Evolutionary conservation across 35 echinoderm and acorn worm species (phyloP), one percentile per base, ranked within the genome.

Genomic region (Lytechinus variegatus): DNA sequence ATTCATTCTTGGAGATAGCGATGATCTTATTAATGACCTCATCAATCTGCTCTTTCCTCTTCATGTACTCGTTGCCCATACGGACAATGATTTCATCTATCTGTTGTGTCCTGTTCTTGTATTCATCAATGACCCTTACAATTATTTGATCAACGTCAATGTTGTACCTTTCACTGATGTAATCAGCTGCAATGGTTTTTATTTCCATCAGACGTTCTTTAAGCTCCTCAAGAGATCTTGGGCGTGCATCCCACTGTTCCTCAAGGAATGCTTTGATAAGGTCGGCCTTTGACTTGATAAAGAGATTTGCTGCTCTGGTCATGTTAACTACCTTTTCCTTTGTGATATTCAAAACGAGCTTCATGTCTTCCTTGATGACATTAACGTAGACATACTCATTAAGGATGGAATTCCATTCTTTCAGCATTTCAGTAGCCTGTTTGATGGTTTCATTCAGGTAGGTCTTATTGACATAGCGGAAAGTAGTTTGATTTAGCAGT

Each of bases 1-100:
- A 95, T 92, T 97, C 95, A 53, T 99, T 96, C 95, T 96, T 99
- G 92, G 96, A 94, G 54, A 97, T 97, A 51, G 54, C 58, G 21
- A 96, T 79, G 55, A 99, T 93, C 94, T 99, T 92, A 21, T 27
- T 92, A 52, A 95, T 86, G 28, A 93, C 60, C 14, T 95, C 24
- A 86, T 87, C 90, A 71, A 93, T 13, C 8, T 95, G 91, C 24
- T 95, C 61, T 44, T 96, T 96, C 52, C 92, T 27, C 19, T 96
- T 97, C 14, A 97, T 27, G 52, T 97, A 61, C 16, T 92, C 61
- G 9, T 87, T 54, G 44, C 88, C 89, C 57, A 96, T 79, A 10
- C 54, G 87, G 13, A 92, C 61, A 61, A 19, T 55, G 33, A 53
- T 54, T 71, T 71, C 27, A 55, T 87, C 90, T 54, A 87, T 9